A percentile compares a stretch with the other conserved stretches of the same genome.
phyloP scores from a whole-genome alignment of 2,113 vertebrate species.

The Seriola dumerili region DNA sequence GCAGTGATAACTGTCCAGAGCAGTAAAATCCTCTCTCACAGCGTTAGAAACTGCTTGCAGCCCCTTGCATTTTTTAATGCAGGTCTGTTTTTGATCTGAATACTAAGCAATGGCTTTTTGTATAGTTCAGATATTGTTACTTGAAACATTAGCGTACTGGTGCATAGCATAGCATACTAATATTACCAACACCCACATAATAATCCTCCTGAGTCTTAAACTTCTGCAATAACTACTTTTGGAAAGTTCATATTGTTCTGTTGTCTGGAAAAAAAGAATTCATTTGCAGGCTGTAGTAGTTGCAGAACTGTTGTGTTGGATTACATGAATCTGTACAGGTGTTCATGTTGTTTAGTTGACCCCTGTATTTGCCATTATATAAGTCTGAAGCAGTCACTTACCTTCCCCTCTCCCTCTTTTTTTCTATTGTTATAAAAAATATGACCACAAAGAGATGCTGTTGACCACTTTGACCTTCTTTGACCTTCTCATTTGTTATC shows the following conservation, averaged over 20 bases:
- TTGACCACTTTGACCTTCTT: conserved; percentile 54
- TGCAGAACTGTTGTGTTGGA: conserved; percentile 19
- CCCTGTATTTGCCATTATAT: conserved; percentile 32
- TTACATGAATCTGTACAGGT: background rate
- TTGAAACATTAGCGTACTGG: background rate
- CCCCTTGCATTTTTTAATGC: conserved; percentile 6
- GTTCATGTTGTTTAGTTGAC: conserved; percentile 38
- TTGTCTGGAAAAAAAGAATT: background rate
- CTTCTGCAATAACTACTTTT: background rate
- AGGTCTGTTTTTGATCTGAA: background rate
- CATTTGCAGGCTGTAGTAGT: conserved; percentile 3
- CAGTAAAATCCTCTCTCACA: background rate
- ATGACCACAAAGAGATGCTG: conserved; percentile 14
- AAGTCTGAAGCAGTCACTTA: conserved; percentile 33
- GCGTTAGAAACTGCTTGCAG: background rate
- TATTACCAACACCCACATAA: background rate
- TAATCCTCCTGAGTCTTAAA: background rate
- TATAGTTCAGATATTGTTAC: background rate
- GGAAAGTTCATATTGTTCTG: conserved; percentile 1
- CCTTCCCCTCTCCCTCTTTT: background rate
- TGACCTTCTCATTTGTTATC: conserved; percentile 45
- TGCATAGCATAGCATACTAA: background rate
- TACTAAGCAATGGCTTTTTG: background rate
- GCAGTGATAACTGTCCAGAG: background rate
- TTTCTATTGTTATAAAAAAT: conserved; percentile 27